Conservation (phyloP, 2,797 vertebrate genomes). For the Pseudomugil gertrudae region DNA sequence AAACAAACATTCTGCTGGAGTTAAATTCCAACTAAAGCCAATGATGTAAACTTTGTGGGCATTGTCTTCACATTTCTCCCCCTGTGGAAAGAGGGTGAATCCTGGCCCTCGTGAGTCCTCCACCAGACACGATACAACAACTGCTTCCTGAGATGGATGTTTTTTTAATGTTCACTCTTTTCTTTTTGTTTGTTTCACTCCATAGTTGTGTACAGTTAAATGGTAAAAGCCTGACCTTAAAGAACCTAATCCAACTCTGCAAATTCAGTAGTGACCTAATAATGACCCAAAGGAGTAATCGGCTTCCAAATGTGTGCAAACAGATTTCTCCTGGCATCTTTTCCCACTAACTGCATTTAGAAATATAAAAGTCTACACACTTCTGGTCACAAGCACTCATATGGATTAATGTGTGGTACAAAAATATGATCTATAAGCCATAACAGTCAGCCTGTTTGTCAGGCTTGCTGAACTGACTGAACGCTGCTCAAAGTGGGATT, state of each 20-base stretch:
- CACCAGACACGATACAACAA: background rate
- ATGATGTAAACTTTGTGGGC: no score
- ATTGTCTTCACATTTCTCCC: background rate
- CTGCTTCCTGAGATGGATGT: background rate
- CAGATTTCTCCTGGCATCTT: background rate
- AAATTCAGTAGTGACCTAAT: background rate
- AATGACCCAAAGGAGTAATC: background rate
- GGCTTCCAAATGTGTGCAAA: no score
- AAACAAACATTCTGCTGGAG: background rate
- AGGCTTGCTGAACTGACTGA: conserved; percentile 27
- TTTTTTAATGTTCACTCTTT: background rate
- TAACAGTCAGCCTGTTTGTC: conserved; percentile 55
- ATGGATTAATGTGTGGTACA: conserved; percentile 13
- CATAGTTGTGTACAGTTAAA: background rate
- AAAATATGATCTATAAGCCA: conserved; percentile 35
- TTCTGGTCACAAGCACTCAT: conserved; percentile 16
- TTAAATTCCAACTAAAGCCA: no score
- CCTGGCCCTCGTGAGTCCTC: background rate
- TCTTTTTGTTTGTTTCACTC: background rate
- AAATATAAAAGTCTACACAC: conserved; percentile 2
- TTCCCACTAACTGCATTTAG: background rate
- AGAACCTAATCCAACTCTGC: no score
- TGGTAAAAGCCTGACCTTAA: background rate
- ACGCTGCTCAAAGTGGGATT: conserved; percentile 65
- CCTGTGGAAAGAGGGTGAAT: background rate